Evolutionary conservation across 2,113 vertebrate species (phyloP), one percentile per base, ranked within the genome.

Genomic region (Sialia sialis): DNA sequence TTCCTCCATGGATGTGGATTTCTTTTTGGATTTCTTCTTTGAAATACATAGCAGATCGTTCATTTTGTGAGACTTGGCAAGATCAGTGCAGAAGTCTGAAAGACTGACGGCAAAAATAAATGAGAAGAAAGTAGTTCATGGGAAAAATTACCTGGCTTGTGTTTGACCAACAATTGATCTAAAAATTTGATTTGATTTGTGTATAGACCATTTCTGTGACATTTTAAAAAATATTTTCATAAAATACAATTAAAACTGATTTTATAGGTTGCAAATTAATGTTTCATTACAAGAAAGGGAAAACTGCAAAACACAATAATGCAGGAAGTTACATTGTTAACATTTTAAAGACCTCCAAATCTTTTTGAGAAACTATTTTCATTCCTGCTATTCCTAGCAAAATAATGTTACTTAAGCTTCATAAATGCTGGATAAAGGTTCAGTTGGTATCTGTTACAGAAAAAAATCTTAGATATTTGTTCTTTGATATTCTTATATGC

Each of bases 401-500:
- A 64, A 15, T 60, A 59, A n/a, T 17, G 27, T 78, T 30, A 34
- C 29, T 86, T 41, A 73, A 83, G 34, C 30, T 78, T 87, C 17
- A 54, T 79, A 79, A 91, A 82, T 26, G 69, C 13, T 63, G 46
- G 60, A 30, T 55, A 74, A 89, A 81, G 21, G 38, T 39, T 68
- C 29, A 30, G 22, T 58, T 93, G 82, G 62, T 46, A 94, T 52
- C 17, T 48, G 16, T 79, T 76, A 76, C 9, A 64, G 60, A 13
- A 78, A 95, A 78, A 94, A 95, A 96, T 87, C 95, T 95, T 96
- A 95, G 82, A 83, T 95, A 95, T 96, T 92, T 89, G 82, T 75
- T 89, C 97, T 98, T 98, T 98, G 97, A 98, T 98, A 98, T 87
- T 79, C 94, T 94, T 97, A 94, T 83, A 96, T 89, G 93, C 90